phyloP scores from a whole-genome alignment of 1,140 invertebrate genomes.

The Centruroides sculpturatus region DNA sequence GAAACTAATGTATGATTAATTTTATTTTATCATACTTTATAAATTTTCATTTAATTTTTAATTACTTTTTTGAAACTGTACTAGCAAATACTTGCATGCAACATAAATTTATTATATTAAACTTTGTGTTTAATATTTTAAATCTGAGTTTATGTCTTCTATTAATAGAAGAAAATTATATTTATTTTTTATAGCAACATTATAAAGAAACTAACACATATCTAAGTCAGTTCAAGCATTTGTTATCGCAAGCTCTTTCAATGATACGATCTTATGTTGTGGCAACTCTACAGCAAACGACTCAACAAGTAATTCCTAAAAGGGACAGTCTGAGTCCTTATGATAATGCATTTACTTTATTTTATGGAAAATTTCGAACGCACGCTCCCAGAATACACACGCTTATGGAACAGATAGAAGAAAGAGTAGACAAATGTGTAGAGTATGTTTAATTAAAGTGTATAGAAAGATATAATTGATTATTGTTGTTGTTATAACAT shows the following conservation, averaged over 20 bases:
- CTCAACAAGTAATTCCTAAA: slow-evolving; percentile 45
- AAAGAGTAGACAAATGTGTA: slow-evolving; percentile 46
- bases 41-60: too few relatives aligned
- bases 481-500: neutral
- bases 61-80: too few relatives aligned
- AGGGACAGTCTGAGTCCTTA: slow-evolving; percentile 20
- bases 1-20: slow-evolving; percentile 50
- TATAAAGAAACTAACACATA: slow-evolving; percentile 59
- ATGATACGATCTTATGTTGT: slow-evolving; percentile 21
- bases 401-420: slow-evolving; percentile 66
- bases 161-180: too few relatives aligned
- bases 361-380: slow-evolving; percentile 87
- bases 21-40: neutral
- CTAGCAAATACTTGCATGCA: too few relatives aligned
- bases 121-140: too few relatives aligned
- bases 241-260: slow-evolving; percentile 18
- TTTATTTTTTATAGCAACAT: slow-evolving; percentile 34
- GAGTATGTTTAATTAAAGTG: slow-evolving; percentile 39
- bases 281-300: slow-evolving; percentile 27
- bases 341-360: slow-evolving; percentile 71
- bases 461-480: slow-evolving; percentile 1
- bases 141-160: too few relatives aligned
- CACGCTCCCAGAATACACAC: slow-evolving; percentile 65
- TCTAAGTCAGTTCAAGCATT: slow-evolving; percentile 27
- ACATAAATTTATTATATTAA: too few relatives aligned